Evolutionary conservation across 2,888 invertebrate species (phyloP), one percentile per base, ranked within the genome.

Genomic region (Oligia latruncula): DNA sequence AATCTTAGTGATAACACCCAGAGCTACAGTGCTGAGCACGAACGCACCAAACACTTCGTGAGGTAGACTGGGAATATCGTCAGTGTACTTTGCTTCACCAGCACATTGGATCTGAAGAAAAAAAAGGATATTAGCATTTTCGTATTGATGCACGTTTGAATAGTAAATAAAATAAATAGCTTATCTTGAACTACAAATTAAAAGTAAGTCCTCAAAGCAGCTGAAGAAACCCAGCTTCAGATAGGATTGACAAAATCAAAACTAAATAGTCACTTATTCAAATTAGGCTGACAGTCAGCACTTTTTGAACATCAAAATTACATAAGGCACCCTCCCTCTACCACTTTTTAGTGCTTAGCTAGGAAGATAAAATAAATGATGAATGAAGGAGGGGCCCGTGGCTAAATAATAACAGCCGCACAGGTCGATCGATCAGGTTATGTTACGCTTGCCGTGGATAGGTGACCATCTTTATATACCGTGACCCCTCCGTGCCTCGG

Each of bases 31-130:
- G 13, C 95, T 93, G 0, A 97, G 91, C 0, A 98, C 98, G 84
- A 98, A 97, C 1, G 97, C 97, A 13, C 97, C 98, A 91, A 97
- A 97, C 0, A 98, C 97, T 93, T 98, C 98, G 85, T 97, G 97
- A 0, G 97, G 96, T 0, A 95, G 89, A 0, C 95, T 92, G 3
- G 97, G 97, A 40, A 97, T 92, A 88, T 98, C 98, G 85, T 97
- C 97, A 0, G 97, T 94, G 90, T 97, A 98, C 85, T 97, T 94
- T 0, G 98, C 98, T 92, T 98, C 98, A 0, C 98, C 98, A 52
- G 97, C 95, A 86, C 97, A 97, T 95, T 98, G 98, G 67, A 96
- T 93, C 95, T 95, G 77, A 40, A 65, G 8, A 55, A 64, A 20
- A 40, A 3, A 58, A 60, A n/a, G n/a, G 4, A 60, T 13, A 58